Evolutionary conservation across 1,140 invertebrate species (phyloP), one percentile per base, ranked within the genome.

Genomic region (Panonychus citri): DNA sequence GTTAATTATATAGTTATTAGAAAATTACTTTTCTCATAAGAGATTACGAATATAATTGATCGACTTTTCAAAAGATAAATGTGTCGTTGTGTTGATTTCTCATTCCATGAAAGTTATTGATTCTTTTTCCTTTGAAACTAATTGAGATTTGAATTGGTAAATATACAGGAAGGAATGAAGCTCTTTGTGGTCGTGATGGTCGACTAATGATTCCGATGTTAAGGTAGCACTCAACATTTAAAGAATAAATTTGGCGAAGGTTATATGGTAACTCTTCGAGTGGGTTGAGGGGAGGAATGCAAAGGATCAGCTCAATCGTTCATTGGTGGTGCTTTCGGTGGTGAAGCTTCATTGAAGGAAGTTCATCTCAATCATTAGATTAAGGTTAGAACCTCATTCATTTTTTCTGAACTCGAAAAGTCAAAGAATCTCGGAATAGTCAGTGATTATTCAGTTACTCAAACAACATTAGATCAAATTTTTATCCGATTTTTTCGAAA

Each of bases 171-270:
- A 77, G 26, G 83, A 87, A 69, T 83, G 85, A 91, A 70, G 83
- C 81, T n/a, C 71, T 91, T 3, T 91, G 86, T 64, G 48, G 83
- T 82, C 26, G 83, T 90, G 43, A 89, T 91, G 85, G 83, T 88
- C 1, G 80, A 80, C 66, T 87, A 86, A 1, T 73, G 78, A 55
- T 76, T 89, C 57, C 75, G 74, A 55, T 83, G 82, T 61, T 70
- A 82, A 43, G 81, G 80, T 15, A 75, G 74, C 30, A 74, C 79
- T 76, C 76, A 80, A 43, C 75, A 80, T 59, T 71, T 85, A 17
- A 81, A 83, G 61, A 66, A 52, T 58, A 83, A 81, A 66, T 85
- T 83, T 64, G 82, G 83, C 30, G 74, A 79, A 62, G 82, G 82
- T 5, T 58, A 57, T 43, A 55, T 28, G 21, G 28, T 60, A 30